Evolutionary conservation across 2,113 vertebrate species (phyloP).

Genomic region (Carollia perspicillata): DNA sequence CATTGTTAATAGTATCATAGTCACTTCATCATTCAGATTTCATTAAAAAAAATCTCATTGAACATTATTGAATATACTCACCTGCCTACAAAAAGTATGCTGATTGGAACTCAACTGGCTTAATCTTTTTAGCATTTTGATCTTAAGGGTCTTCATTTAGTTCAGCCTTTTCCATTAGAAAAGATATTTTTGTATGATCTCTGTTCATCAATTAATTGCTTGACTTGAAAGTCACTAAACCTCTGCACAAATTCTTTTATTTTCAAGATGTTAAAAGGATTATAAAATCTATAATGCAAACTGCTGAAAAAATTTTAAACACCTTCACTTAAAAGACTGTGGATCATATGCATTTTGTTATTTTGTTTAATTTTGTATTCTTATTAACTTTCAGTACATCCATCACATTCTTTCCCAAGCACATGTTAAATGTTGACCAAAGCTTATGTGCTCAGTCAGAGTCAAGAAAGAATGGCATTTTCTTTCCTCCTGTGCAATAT

Average conservation of each 20-base stretch:
- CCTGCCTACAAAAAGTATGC: conserved; percentile 32
- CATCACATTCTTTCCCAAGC: neutral
- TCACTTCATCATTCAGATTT: conserved; percentile 38
- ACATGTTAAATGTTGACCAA: neutral
- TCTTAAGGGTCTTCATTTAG: conserved; percentile 54
- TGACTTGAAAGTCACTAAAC: conserved; percentile 57
- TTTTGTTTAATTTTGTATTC: neutral
- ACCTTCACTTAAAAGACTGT: neutral
- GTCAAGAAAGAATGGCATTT: neutral
- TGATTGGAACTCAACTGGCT: conserved; percentile 46
- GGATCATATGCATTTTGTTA: neutral
- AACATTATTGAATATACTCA: conserved; percentile 39
- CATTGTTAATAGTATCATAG: neutral
- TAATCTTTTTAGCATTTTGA: conserved; percentile 47
- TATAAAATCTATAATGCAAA: conserved; percentile 42
- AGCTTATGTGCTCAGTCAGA: neutral
- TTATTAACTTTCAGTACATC: neutral
- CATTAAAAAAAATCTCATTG: neutral
- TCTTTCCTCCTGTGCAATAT: neutral
- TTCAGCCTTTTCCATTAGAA: conserved; percentile 35
- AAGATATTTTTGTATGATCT: conserved; percentile 36
- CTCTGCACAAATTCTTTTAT: neutral
- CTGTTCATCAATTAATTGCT: conserved; percentile 10
- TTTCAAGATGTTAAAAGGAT: conserved; percentile 40
- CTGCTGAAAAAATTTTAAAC: neutral